Evolutionary conservation across 2,113 vertebrate genomes (phyloP).

Genomic region (Acinonyx jubatus): DNA sequence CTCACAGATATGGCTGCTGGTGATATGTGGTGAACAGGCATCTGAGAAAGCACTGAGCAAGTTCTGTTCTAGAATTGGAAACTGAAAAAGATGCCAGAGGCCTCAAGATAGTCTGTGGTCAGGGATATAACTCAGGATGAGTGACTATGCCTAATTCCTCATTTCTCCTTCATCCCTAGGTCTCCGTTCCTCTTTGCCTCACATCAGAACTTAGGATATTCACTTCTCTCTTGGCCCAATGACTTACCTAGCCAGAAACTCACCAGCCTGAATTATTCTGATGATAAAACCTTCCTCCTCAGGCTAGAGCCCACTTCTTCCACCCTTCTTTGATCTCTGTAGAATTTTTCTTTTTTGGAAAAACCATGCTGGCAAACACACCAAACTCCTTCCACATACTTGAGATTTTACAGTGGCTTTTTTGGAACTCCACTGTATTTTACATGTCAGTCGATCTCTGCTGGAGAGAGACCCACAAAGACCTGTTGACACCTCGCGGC

Average conservation of each 20-base stretch:
- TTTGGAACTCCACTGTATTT: conserved; percentile 66
- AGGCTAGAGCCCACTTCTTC: conserved; percentile 64
- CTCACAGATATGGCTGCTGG: background rate
- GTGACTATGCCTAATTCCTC: background rate
- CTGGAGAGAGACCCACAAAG: conserved; percentile 50
- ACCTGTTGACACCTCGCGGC: conserved; percentile 76
- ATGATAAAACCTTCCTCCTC: conserved; percentile 71
- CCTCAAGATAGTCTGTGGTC: conserved; percentile 57
- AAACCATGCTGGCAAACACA: conserved; percentile 62
- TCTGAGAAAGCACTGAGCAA: background rate
- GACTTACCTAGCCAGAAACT: conserved; percentile 60
- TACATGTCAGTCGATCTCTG: conserved; percentile 65
- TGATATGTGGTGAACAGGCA: background rate
- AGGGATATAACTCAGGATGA: background rate
- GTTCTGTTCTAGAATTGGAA: background rate
- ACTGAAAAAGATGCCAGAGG: conserved; percentile 34
- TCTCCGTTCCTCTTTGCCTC: conserved; percentile 15
- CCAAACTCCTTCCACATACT: conserved; percentile 69
- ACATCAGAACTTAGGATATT: conserved; percentile 21
- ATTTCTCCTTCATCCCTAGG: background rate
- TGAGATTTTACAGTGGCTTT: conserved; percentile 69
- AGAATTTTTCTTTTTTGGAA: conserved; percentile 64
- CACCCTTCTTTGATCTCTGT: conserved; percentile 58
- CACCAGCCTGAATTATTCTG: conserved; percentile 72
- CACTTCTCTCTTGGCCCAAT: background rate